Conservation (phyloP, 2,888 invertebrate genomes). For the Apantesis nais region DNA sequence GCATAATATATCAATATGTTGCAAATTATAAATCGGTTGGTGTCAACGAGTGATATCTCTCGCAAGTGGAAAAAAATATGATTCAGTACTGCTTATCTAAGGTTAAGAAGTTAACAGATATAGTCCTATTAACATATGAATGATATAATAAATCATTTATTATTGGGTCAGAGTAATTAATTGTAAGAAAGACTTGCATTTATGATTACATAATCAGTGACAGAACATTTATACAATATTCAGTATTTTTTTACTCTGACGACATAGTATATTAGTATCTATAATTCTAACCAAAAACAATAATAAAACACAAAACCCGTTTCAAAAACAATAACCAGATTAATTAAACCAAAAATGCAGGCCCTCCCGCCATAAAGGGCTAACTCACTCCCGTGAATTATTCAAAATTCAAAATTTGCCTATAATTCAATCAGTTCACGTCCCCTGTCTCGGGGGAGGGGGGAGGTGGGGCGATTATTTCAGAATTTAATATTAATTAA, state of each 20-base stretch:
- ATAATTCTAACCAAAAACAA: conserved; percentile 38
- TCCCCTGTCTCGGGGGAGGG: conserved; percentile 64
- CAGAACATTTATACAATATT: background rate
- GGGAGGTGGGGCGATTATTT: conserved; percentile 76
- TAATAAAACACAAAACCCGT: conserved; percentile 37
- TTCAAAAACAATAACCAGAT: conserved; percentile 47
- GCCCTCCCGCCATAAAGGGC: conserved; percentile 72
- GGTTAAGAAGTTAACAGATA: conserved; percentile 55
- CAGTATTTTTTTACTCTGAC: background rate
- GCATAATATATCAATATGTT: conserved; percentile 41
- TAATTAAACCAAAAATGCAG: conserved; percentile 56
- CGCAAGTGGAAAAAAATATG: conserved; percentile 47
- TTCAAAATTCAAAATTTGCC: conserved; percentile 84
- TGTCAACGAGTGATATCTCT: conserved; percentile 52
- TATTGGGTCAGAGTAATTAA: conserved; percentile 47
- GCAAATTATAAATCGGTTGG: conserved; percentile 43
- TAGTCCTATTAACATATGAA: conserved; percentile 48
- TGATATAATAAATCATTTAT: conserved; percentile 46
- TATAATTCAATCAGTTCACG: conserved; percentile 81
- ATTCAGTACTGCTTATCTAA: conserved; percentile 43
- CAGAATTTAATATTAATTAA: conserved; percentile 87
- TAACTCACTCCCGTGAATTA: conserved; percentile 77
- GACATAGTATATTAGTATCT: conserved; percentile 12
- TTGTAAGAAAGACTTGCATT: conserved; percentile 40
- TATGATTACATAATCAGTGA: conserved; percentile 23